Evolutionary conservation across 2,888 invertebrate species (phyloP).

Genomic region (Chalcis sispes): DNA sequence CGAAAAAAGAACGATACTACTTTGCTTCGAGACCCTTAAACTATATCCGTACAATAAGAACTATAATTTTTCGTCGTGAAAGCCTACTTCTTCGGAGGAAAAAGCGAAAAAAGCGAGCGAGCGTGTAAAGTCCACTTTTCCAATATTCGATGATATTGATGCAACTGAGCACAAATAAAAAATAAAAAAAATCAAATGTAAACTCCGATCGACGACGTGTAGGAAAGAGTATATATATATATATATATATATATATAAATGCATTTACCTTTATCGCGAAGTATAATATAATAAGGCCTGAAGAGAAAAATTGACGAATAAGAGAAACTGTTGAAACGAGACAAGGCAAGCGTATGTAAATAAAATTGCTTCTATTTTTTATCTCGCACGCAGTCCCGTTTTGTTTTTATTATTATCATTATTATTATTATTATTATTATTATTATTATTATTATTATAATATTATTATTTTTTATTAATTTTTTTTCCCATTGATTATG

Average conservation of each 20-base stretch:
- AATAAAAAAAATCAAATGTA: constrained; percentile 7
- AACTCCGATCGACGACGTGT: constrained; percentile 6
- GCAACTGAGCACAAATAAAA: constrained; percentile 45
- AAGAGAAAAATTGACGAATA: constrained; percentile 34
- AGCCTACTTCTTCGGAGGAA: constrained; percentile 54
- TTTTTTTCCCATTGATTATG: constrained; percentile 41
- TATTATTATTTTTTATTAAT: constrained; percentile 56
- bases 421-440: too few relatives aligned
- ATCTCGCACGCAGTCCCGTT: constrained; percentile 42
- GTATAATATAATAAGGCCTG: constrained; percentile 38
- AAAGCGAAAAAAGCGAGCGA: constrained; percentile 40
- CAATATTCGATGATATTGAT: constrained; percentile 39
- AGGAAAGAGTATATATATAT: constrained; percentile 3
- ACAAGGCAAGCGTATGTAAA: constrained; percentile 53
- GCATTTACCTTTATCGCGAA: constrained; percentile 41
- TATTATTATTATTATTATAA: too few relatives aligned
- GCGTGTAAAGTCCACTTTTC: constrained; percentile 54
- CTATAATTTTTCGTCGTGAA: constrained; percentile 54
- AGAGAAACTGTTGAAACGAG: constrained; percentile 44
- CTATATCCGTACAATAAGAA: constrained; percentile 37
- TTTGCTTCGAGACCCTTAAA: constrained; percentile 23
- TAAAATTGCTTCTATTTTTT: constrained; percentile 54
- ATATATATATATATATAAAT: constrained; percentile 18
- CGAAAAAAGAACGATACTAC: constrained; percentile 10
- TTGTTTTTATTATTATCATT: too few relatives aligned